Evolutionary conservation across 2,888 invertebrate species (phyloP).

Genomic region (Plemyria rubiginata): DNA sequence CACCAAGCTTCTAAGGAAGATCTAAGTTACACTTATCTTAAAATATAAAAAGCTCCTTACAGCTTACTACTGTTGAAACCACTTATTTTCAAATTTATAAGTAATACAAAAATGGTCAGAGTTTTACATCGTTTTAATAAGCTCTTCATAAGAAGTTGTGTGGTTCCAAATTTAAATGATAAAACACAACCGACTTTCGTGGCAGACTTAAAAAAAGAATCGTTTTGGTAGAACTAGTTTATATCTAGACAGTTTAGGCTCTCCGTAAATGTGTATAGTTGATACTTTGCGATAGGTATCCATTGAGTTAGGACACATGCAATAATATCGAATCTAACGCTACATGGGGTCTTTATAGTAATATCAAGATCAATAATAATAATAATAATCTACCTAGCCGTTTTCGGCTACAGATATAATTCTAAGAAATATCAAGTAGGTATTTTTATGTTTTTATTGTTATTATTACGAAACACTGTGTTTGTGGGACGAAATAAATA

Average conservation of each 20-base stretch:
- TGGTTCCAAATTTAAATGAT: constrained; percentile 4
- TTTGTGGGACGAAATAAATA: too few relatives aligned
- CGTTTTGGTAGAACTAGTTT: neutral
- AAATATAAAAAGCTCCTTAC: constrained; percentile 22
- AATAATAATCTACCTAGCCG: too few relatives aligned
- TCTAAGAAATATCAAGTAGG: neutral
- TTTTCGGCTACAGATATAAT: too few relatives aligned
- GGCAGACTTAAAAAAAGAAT: neutral
- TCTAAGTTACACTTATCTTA: constrained; percentile 25
- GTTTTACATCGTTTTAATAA: constrained; percentile 19
- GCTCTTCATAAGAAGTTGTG: constrained; percentile 27
- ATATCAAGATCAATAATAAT: constrained; percentile 4
- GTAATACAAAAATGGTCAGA: constrained; percentile 30
- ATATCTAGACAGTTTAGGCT: neutral
- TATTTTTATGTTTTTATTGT: too few relatives aligned
- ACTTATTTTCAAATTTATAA: constrained; percentile 12
- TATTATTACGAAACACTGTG: constrained; percentile 5
- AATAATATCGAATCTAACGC: neutral
- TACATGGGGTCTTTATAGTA: neutral
- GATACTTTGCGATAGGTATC: neutral
- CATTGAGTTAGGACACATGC: too few relatives aligned
- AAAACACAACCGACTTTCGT: constrained; percentile 10
- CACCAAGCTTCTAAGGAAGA: constrained; percentile 42
- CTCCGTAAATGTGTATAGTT: neutral
- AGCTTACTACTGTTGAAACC: constrained; percentile 22